Evolutionary conservation across 2,797 vertebrate species (phyloP).

Genomic region (Chaunax sp.): DNA sequence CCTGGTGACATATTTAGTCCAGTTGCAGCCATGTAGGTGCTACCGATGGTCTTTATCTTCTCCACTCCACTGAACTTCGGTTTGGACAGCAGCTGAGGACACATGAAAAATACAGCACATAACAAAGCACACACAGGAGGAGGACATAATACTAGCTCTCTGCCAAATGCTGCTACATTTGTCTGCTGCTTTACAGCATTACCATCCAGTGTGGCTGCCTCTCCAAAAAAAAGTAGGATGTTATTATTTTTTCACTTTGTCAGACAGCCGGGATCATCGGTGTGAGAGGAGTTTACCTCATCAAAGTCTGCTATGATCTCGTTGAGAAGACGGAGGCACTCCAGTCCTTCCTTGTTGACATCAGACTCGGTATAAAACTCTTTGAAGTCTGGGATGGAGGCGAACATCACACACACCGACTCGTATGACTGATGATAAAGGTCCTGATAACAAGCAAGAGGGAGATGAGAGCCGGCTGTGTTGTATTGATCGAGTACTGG

Average conservation of each 20-base stretch:
- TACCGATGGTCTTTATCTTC: conserved; percentile 98
- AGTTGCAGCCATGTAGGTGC: conserved; percentile 98
- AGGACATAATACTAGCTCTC: conserved; percentile 12
- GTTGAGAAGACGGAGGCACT: conserved; percentile 96
- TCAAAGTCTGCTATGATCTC: conserved; percentile 99
- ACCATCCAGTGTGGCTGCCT: conserved; percentile 5
- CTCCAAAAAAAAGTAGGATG: neutral
- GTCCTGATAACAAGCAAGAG: conserved; percentile 83
- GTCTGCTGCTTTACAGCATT: neutral
- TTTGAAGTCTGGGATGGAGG: conserved; percentile 98
- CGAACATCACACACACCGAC: conserved; percentile 98
- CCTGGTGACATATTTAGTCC: conserved; percentile 91
- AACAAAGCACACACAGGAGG: neutral
- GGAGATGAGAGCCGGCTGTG: conserved; percentile 35
- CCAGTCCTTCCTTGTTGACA: conserved; percentile 97
- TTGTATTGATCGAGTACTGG: conserved; percentile 15
- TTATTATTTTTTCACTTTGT: neutral
- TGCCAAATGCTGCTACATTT: neutral
- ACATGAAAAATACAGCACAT: neutral
- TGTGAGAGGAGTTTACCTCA: conserved; percentile 83
- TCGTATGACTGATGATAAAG: conserved; percentile 97
- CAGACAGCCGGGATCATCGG: conserved; percentile 19
- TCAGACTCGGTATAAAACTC: conserved; percentile 98
- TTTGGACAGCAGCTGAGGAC: conserved; percentile 91
- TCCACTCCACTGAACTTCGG: conserved; percentile 98